Percentiles rank a stretch among this genome's conserved stretches.
phyloP scores from a whole-genome alignment of 2,113 vertebrate species.

The Collichthys lucidus region DNA sequence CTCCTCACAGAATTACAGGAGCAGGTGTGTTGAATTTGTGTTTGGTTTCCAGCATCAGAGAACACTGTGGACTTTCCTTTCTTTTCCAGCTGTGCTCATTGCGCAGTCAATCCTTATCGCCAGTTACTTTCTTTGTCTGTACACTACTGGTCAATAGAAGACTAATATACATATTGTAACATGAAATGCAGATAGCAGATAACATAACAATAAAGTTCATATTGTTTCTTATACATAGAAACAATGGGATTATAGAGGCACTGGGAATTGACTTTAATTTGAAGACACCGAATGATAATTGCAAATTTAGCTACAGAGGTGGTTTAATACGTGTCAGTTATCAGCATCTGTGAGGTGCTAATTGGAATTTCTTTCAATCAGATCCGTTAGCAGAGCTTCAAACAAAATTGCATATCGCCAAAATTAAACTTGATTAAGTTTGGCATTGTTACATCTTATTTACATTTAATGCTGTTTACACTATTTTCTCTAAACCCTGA shows the following conservation, averaged over 20 bases:
- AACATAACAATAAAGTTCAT: background rate
- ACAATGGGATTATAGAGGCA: too few species aligned
- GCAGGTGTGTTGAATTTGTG: background rate
- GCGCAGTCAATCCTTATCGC: slow-evolving; percentile 41
- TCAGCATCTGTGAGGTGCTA: slow-evolving; percentile 14
- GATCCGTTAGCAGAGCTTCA: background rate
- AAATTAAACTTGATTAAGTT: background rate
- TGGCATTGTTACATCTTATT: background rate
- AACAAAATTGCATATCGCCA: background rate
- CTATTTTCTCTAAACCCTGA: background rate
- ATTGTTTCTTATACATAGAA: background rate
- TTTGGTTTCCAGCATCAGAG: slow-evolving; percentile 69
- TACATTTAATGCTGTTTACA: background rate
- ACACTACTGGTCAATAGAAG: slow-evolving; percentile 56
- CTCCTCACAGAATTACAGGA: background rate
- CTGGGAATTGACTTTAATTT: background rate
- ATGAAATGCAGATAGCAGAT: slow-evolving; percentile 1
- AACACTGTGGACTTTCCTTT: slow-evolving; percentile 59
- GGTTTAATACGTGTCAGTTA: background rate
- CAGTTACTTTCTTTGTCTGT: slow-evolving; percentile 36
- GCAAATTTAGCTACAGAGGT: slow-evolving; percentile 25
- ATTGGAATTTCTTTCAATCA: slow-evolving; percentile 16
- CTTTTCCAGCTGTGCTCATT: slow-evolving; percentile 62
- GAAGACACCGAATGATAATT: slow-evolving; percentile 20
- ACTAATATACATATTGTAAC: background rate